Percentiles rank a stretch among this genome's conserved stretches.
phyloP scores from a whole-genome alignment of 2,797 vertebrate genomes.

The Microctenopoma steveboyesi region DNA sequence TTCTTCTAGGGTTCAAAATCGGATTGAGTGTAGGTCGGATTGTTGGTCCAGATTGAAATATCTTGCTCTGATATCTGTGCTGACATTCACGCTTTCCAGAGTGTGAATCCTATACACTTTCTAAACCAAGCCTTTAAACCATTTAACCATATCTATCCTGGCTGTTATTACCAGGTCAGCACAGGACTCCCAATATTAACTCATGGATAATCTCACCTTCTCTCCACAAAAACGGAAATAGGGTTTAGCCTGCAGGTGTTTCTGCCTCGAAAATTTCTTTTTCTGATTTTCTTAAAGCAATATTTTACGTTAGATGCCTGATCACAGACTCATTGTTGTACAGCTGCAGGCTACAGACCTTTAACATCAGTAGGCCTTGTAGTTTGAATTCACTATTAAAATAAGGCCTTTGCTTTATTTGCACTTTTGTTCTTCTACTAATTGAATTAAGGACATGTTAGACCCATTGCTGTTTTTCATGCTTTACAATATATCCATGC shows the following conservation, averaged over 20 bases:
- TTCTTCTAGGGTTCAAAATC: neutral
- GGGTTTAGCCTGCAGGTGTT: conserved; percentile 38
- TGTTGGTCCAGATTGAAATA: neutral
- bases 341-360: conserved; percentile 36
- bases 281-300: conserved; percentile 42
- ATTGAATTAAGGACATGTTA: conserved; percentile 11
- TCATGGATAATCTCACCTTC: conserved; percentile 26
- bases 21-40: neutral
- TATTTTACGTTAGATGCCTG: conserved; percentile 40
- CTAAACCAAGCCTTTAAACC: neutral
- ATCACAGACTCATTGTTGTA: conserved; percentile 41
- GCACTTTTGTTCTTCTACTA: conserved; percentile 7
- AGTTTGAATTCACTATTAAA: conserved; percentile 35
- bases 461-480: neutral
- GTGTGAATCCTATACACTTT: neutral
- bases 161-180: conserved; percentile 20
- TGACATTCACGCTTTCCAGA: neutral
- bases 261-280: conserved; percentile 25
- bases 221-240: conserved; percentile 18
- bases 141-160: conserved; percentile 21
- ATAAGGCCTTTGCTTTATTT: neutral
- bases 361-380: conserved; percentile 36
- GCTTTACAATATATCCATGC: neutral
- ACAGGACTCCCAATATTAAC: conserved; percentile 30
- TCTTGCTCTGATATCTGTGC: neutral